These are phyloP conservation scores for Pelecanoides urinatrix DNA, from an alignment of 2,113 vertebrate species.

Conservation along the genomic window DNA sequence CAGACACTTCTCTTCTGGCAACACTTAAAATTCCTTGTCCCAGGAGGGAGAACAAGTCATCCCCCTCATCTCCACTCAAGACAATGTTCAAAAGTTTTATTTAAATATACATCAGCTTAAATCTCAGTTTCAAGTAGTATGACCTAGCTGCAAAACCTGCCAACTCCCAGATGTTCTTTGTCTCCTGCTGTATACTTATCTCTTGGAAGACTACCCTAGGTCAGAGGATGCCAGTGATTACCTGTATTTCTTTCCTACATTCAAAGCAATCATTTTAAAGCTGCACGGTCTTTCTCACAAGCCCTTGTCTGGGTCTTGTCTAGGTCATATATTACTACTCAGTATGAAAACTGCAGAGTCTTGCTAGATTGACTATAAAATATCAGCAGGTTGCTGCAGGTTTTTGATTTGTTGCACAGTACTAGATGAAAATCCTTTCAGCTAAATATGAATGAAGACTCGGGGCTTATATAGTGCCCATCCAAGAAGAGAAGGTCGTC, in stretches of 20 bases:
- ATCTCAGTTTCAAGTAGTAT: slow-evolving; percentile 50
- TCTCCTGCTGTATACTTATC: slow-evolving; percentile 49
- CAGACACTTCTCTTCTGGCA: background rate
- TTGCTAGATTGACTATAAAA: slow-evolving; percentile 61
- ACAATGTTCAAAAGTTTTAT: slow-evolving; percentile 5
- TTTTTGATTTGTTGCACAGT: slow-evolving; percentile 65
- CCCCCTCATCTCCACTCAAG: background rate
- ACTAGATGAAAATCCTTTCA: slow-evolving; percentile 64
- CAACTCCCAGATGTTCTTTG: slow-evolving; percentile 62
- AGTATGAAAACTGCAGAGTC: slow-evolving; percentile 65
- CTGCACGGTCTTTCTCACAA: slow-evolving; percentile 55
- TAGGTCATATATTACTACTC: slow-evolving; percentile 69
- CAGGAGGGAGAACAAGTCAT: background rate
- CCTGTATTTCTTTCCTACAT: slow-evolving; percentile 65
- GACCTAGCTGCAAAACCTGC: slow-evolving; percentile 55
- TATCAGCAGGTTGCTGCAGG: slow-evolving; percentile 25
- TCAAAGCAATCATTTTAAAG: slow-evolving; percentile 66
- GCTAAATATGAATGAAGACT: slow-evolving; percentile 63
- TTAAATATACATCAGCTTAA: slow-evolving; percentile 46
- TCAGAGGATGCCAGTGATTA: slow-evolving; percentile 42
- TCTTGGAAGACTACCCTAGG: slow-evolving; percentile 60
- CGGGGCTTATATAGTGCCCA: background rate
- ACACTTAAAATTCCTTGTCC: background rate
- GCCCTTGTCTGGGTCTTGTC: slow-evolving; percentile 63
- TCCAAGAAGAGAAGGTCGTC: slow-evolving; percentile 21